Conservation (phyloP, 2,888 invertebrate genomes). For the Uloborus plumipes region DNA sequence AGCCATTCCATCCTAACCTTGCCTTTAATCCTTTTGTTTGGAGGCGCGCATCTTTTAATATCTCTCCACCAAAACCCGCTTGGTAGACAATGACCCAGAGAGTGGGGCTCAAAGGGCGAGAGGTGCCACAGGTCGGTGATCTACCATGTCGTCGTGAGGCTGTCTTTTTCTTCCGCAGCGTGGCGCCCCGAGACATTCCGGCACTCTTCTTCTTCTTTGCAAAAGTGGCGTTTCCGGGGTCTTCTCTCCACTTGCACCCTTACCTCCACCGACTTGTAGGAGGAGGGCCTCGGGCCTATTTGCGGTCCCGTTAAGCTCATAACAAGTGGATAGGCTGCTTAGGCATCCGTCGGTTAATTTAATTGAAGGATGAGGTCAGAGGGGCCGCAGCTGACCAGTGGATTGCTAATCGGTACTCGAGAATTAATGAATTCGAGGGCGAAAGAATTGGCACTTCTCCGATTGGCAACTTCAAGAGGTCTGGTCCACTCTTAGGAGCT, state of each 20-base stretch:
- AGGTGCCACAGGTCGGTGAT: conserved; percentile 53
- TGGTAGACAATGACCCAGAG: conserved; percentile 54
- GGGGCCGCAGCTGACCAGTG: conserved; percentile 5
- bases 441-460: too few species aligned
- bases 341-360: conserved; percentile 1
- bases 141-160: conserved; percentile 55
- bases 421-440: conserved; percentile 7
- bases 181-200: conserved; percentile 19
- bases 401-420: conserved; percentile 20
- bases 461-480: too few species aligned
- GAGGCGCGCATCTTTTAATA: conserved; percentile 5
- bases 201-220: conserved; percentile 1
- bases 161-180: conserved; percentile 11
- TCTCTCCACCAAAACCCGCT: conserved; percentile 6
- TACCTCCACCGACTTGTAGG: conserved; percentile 32
- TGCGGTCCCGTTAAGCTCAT: conserved; percentile 21
- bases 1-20: conserved; percentile 21
- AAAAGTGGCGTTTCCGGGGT: conserved; percentile 34
- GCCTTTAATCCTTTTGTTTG: conserved; percentile 16
- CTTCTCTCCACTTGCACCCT: conserved; percentile 19
- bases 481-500: too few species aligned
- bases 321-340: too few species aligned
- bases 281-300: conserved; percentile 10
- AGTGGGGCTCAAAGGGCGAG: conserved; percentile 27
- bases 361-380: conserved; percentile 37